A percentile compares a stretch with the other conserved stretches of the same genome.
Evolutionary conservation across 2,113 vertebrate genomes (phyloP).

Genomic region (Felis catus): F.catus_Fca126_mat1.0 CM031414.1:4148001-4148500

Average conservation of each 20-base stretch:
- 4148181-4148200: rapidly evolving
- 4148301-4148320: neutral
- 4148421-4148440: rapidly evolving
- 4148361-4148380: neutral
- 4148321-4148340: neutral
- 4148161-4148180: neutral
- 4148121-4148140: neutral
- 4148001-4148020: neutral
- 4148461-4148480: neutral
- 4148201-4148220: neutral
- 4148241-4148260: neutral
- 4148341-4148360: neutral
- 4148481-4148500: neutral
- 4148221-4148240: too few species aligned
- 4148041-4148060: neutral
- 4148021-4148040: neutral
- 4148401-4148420: rapidly evolving
- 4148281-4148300: neutral
- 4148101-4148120: neutral
- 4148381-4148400: rapidly evolving
- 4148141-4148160: neutral
- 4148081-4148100: neutral
- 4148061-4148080: neutral
- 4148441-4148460: neutral
- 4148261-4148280: rapidly evolving